Percentiles rank a stretch among this genome's conserved stretches.
Evolutionary conservation across 2,888 invertebrate genomes (phyloP).

Genomic region (Antitype chi): DNA sequence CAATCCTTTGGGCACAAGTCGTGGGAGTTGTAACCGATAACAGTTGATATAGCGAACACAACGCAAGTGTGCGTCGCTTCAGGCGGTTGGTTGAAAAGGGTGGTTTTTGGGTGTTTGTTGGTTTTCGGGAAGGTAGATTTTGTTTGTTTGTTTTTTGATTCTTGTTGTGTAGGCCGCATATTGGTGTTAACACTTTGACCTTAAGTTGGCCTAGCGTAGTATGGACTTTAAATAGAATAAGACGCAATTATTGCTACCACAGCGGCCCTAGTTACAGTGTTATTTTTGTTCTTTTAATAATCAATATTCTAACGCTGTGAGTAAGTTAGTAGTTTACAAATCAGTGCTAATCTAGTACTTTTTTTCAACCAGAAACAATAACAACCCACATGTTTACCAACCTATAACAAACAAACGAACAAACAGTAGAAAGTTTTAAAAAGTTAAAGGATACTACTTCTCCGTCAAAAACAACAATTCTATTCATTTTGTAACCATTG

Average conservation of each 20-base stretch:
- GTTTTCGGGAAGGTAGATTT: not conserved
- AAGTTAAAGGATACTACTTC: conserved; percentile 36
- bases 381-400: not conserved
- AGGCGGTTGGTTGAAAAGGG: conserved; percentile 14
- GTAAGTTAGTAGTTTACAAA: too few relatives aligned
- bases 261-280: too few relatives aligned
- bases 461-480: conserved; percentile 26
- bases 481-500: conserved; percentile 39
- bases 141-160: not conserved
- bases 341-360: too few relatives aligned
- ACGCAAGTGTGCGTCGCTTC: conserved; percentile 36
- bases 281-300: too few relatives aligned
- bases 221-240: too few relatives aligned
- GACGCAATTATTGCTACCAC: too few relatives aligned
- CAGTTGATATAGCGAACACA: conserved; percentile 13
- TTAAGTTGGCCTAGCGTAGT: too few relatives aligned
- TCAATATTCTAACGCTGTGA: too few relatives aligned
- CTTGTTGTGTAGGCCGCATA: not conserved
- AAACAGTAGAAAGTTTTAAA: conserved; percentile 22
- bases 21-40: conserved; percentile 51
- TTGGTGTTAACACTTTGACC: too few relatives aligned
- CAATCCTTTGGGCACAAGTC: conserved; percentile 50
- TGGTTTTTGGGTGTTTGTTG: conserved; percentile 23
- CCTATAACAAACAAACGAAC: not conserved
- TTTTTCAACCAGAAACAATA: not conserved